These are phyloP conservation scores for Rallus limicola DNA, from an alignment of 2,113 vertebrate species.

Conservation along the genomic window DNA sequence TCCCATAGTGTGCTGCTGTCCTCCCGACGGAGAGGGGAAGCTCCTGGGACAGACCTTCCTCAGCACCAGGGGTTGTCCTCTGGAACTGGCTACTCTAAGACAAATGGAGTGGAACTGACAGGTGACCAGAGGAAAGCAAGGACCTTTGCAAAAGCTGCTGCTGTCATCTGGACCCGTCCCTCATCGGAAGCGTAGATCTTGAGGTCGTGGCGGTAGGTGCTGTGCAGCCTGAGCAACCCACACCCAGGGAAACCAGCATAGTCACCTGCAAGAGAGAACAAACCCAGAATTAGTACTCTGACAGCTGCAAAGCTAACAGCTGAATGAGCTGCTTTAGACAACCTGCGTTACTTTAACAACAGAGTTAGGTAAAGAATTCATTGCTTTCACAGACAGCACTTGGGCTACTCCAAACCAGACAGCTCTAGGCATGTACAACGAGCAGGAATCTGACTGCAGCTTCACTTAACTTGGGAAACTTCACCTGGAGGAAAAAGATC, in stretches of 20 bases:
- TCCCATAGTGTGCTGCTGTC: not conserved
- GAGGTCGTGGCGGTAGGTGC: conserved; percentile 96
- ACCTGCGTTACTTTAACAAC: not conserved
- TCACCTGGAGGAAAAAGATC: not conserved
- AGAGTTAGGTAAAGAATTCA: not conserved
- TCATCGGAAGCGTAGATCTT: conserved; percentile 99
- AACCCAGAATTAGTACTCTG: not conserved
- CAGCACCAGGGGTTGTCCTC: not conserved
- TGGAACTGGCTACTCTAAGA: not conserved
- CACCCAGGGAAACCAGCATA: conserved; percentile 98
- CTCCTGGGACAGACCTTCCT: not conserved
- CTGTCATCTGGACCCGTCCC: conserved; percentile 98
- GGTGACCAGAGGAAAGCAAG: not conserved
- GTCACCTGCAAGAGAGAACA: conserved; percentile 81
- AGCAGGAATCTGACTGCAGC: not conserved
- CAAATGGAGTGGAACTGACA: not conserved
- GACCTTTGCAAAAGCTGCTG: conserved; percentile 98
- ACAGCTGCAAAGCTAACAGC: not conserved
- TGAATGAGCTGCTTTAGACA: not conserved
- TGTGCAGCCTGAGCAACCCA: conserved; percentile 93
- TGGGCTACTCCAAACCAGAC: not conserved
- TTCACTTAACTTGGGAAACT: not conserved
- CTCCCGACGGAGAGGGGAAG: not conserved
- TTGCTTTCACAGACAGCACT: not conserved
- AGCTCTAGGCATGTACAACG: not conserved